These are phyloP conservation scores for Musca vetustissima DNA, from an alignment of 1,140 invertebrate species.

Conservation along the genomic window DNA sequence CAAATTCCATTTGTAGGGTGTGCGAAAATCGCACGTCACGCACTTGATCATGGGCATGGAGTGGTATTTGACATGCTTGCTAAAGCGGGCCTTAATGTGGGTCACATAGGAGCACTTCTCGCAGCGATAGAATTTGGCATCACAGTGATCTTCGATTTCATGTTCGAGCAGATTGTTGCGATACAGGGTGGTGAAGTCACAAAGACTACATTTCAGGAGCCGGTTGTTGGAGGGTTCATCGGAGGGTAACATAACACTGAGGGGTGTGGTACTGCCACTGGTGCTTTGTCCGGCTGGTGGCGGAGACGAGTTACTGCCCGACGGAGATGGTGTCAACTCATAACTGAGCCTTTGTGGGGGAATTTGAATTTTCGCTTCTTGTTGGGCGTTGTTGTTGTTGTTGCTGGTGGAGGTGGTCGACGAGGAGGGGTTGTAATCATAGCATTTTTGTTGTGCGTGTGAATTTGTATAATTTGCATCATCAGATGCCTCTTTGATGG, in stretches of 20 bases:
- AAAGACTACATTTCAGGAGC: slow-evolving; percentile 60
- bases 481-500: not conserved
- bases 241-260: not conserved
- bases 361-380: slow-evolving; percentile 7
- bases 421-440: not conserved
- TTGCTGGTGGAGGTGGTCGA: not conserved
- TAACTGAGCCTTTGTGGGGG: slow-evolving; percentile 1
- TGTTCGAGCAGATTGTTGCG: slow-evolving; percentile 57
- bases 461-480: slow-evolving; percentile 19
- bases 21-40: slow-evolving; percentile 88
- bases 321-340: slow-evolving; percentile 36
- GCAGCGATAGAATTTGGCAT: slow-evolving; percentile 77
- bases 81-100: slow-evolving; percentile 84
- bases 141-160: slow-evolving; percentile 63
- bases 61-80: slow-evolving; percentile 93
- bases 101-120: slow-evolving; percentile 88
- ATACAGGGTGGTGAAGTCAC: slow-evolving; percentile 57
- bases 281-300: not conserved
- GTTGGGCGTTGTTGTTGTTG: slow-evolving; percentile 2
- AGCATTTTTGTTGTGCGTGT: slow-evolving; percentile 2
- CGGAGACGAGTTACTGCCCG: slow-evolving; percentile 28
- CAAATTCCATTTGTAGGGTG: slow-evolving; percentile 74
- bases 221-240: slow-evolving; percentile 49
- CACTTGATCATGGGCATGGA: slow-evolving; percentile 93
- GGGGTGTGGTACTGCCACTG: not conserved